A percentile compares a stretch with the other conserved stretches of the same genome.
Conservation (phyloP, 2,113 vertebrate species). For the Scartelaos histophorus region DNA sequence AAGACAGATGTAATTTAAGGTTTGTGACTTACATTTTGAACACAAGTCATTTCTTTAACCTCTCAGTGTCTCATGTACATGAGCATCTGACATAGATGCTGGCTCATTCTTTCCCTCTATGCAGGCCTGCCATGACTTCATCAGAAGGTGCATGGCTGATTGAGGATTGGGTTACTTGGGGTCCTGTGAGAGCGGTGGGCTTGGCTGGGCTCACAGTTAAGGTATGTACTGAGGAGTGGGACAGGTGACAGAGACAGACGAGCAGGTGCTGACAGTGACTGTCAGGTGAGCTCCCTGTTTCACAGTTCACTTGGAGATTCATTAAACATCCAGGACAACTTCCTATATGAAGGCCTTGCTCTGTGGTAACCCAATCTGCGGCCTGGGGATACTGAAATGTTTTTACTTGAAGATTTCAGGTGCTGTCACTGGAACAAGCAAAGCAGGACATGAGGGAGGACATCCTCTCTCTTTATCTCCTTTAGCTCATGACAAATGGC, state of each 20-base stretch:
- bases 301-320: conserved; percentile 72
- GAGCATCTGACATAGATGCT: conserved; percentile 20
- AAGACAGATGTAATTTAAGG: background rate
- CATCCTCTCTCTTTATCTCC: conserved; percentile 32
- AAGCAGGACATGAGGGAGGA: conserved; percentile 20
- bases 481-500: conserved; percentile 77
- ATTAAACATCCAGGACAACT: conserved; percentile 74
- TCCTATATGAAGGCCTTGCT: conserved; percentile 45
- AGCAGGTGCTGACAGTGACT: conserved; percentile 65
- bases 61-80: background rate
- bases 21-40: background rate
- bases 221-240: conserved; percentile 55
- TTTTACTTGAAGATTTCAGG: conserved; percentile 60
- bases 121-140: conserved; percentile 26
- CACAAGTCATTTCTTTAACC: too few species aligned
- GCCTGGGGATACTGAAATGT: conserved; percentile 68
- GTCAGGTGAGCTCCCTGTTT: conserved; percentile 70
- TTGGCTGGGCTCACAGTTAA: conserved; percentile 48
- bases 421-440: conserved; percentile 45
- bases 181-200: conserved; percentile 17
- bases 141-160: conserved; percentile 38
- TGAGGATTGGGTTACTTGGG: conserved; percentile 35
- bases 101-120: conserved; percentile 42
- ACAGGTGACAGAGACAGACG: conserved; percentile 65
- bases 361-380: conserved; percentile 57